Percentiles rank a stretch among this genome's conserved stretches.
phyloP scores from a whole-genome alignment of 1,140 invertebrate species.

The Cepaea nemoralis region DNA sequence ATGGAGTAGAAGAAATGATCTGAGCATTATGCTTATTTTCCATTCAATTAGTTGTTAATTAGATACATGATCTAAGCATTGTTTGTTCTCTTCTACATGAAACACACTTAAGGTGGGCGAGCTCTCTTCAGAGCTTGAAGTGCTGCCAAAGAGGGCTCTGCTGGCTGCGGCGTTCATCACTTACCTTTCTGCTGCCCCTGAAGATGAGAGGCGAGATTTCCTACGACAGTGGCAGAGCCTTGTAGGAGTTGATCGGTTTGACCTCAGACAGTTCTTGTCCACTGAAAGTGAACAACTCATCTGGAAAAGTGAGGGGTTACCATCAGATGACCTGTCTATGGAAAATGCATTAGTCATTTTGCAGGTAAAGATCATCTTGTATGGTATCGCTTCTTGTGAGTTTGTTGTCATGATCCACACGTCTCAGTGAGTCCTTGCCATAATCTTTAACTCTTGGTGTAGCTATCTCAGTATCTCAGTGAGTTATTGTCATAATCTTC shows the following conservation, averaged over 20 bases:
- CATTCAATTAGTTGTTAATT: too few species aligned
- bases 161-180: slow-evolving; percentile 84
- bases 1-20: too few species aligned
- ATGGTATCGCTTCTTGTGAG: too few species aligned
- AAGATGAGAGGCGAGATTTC: slow-evolving; percentile 77
- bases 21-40: too few species aligned
- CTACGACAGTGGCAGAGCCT: slow-evolving; percentile 77
- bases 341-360: slow-evolving; percentile 87
- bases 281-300: slow-evolving; percentile 85
- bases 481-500: too few species aligned
- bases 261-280: slow-evolving; percentile 80
- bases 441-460: too few species aligned
- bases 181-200: slow-evolving; percentile 80
- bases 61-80: too few species aligned
- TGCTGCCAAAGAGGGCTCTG: slow-evolving; percentile 79
- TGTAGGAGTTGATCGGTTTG: slow-evolving; percentile 75
- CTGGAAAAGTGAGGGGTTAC: slow-evolving; percentile 89
- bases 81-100: too few species aligned
- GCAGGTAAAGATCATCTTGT: slow-evolving; percentile 76
- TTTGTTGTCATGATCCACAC: too few species aligned
- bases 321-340: slow-evolving; percentile 83
- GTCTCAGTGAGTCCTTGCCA: too few species aligned
- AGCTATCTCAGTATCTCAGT: too few species aligned
- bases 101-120: slow-evolving; percentile 69
- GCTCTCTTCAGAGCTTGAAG: slow-evolving; percentile 69